Conservation (phyloP, 2,113 vertebrate genomes). For the Paramisgurnus dabryanus region DNA sequence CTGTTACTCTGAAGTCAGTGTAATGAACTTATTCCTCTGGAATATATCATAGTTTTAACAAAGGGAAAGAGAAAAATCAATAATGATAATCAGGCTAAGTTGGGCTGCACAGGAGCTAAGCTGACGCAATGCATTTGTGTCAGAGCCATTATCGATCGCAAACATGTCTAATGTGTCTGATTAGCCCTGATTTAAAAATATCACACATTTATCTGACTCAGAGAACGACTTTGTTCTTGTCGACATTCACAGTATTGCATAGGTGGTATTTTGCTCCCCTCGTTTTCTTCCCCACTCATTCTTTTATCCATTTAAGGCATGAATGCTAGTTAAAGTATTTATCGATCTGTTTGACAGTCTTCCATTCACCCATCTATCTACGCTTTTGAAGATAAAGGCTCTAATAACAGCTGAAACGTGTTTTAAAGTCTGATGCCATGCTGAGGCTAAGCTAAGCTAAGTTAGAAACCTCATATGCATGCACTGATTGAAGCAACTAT, state of each 20-base stretch:
- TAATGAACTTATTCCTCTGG: slow-evolving; percentile 60
- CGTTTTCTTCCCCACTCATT: background rate
- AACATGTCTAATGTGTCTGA: slow-evolving; percentile 56
- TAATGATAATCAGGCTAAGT: slow-evolving; percentile 57
- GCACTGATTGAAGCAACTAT: no score
- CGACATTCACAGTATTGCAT: slow-evolving; percentile 5
- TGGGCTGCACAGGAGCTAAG: slow-evolving; percentile 35
- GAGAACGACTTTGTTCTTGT: slow-evolving; percentile 28
- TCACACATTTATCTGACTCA: slow-evolving; percentile 35
- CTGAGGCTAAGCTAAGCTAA: no score
- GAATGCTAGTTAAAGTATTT: slow-evolving; percentile 23
- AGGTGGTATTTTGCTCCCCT: background rate
- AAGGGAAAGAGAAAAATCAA: slow-evolving; percentile 55
- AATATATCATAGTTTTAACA: slow-evolving; percentile 63
- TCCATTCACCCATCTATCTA: slow-evolving; percentile 7
- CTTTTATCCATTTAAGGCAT: background rate
- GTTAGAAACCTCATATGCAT: no score
- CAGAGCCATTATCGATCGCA: slow-evolving; percentile 49
- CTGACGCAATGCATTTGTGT: slow-evolving; percentile 49
- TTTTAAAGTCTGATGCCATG: background rate
- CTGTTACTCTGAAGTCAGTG: slow-evolving; percentile 39
- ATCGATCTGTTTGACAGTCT: slow-evolving; percentile 14
- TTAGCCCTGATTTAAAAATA: slow-evolving; percentile 54
- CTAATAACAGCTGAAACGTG: background rate
- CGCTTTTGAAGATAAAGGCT: background rate